Conservation (phyloP, 2,888 invertebrate genomes). For the Megalurothrips usitatus region DNA sequence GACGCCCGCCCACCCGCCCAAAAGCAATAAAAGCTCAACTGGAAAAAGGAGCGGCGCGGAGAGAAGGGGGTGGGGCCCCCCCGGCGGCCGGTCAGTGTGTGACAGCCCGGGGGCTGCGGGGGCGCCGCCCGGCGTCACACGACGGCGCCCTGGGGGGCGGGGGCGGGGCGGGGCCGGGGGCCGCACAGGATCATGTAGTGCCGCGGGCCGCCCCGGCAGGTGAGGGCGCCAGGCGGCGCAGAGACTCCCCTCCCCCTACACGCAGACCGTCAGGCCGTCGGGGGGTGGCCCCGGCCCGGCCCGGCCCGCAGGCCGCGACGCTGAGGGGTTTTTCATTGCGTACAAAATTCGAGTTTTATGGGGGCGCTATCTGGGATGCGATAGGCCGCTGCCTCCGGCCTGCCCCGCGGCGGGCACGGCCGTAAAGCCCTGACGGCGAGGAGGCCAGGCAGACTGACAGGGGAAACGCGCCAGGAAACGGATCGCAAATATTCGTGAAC, state of each 20-base stretch:
- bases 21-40: neutral
- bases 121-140: neutral
- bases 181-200: too few relatives aligned
- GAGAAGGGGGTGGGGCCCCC: neutral
- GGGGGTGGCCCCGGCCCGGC: too few relatives aligned
- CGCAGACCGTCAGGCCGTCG: too few relatives aligned
- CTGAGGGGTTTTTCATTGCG: constrained; percentile 37
- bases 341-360: neutral
- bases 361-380: neutral
- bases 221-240: too few relatives aligned
- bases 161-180: neutral
- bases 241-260: too few relatives aligned
- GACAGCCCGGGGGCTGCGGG: neutral
- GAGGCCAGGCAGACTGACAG: too few relatives aligned
- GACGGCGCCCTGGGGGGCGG: neutral
- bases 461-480: too few relatives aligned
- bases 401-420: too few relatives aligned
- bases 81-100: neutral
- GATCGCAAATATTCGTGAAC: too few relatives aligned
- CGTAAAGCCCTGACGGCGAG: too few relatives aligned
- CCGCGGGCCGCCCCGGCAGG: too few relatives aligned
- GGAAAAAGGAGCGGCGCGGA: neutral
- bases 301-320: constrained; percentile 36
- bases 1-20: neutral
- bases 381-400: too few relatives aligned